Base-by-base conservation (phyloP, 2,888 invertebrate genomes). In the Archips xylosteana region DNA sequence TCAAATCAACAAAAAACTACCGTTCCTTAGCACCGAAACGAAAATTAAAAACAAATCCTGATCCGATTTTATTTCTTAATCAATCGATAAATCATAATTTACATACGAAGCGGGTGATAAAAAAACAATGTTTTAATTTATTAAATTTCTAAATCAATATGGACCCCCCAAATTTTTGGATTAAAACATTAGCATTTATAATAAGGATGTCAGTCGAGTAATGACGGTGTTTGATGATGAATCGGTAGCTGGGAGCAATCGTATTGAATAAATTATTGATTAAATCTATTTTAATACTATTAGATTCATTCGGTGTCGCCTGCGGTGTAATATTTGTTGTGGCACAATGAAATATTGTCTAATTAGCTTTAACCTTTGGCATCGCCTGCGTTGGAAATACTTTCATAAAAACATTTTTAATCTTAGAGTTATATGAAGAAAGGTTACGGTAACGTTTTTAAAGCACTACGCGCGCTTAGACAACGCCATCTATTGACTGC, bases 141-240 rank as follows among this genome's bases (percentile, higher is more conserved):
- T 72, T 60, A 70, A 79, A 81, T 78, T 80, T 77, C 77, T 76
- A 77, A 79, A 79, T 82, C 79, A 82, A 84, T 82, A 75, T 61
- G 39, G 84, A 85, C 83, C 85, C 77, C 85, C 83, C 83, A 76
- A 74, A 70, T 68, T 75, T 64, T 67, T 68, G 70, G 83, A 78
- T 76, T 78, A 77, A 77, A 76, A 74, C 75, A 85, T 86, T 85
- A 80, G 82, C 83, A 86, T 86, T 47, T 62, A 70, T 83, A 82
- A 87, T 86, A 80, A 82, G 83, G 82, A 82, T 76, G 79, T 85
- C 82, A 83, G 81, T 78, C 73, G 75, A 79, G 83, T 85, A 85
- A 84, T 81, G 83, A 81, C 78, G 78, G 83, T 76, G 81, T 83
- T 82, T 81, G 77, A 85, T 85, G 84, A 84, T 84, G 84, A 85